A percentile compares a stretch with the other conserved stretches of the same genome.
phyloP scores from a whole-genome alignment of 2,888 invertebrate species.

The Cosmopolites sordidus region DNA sequence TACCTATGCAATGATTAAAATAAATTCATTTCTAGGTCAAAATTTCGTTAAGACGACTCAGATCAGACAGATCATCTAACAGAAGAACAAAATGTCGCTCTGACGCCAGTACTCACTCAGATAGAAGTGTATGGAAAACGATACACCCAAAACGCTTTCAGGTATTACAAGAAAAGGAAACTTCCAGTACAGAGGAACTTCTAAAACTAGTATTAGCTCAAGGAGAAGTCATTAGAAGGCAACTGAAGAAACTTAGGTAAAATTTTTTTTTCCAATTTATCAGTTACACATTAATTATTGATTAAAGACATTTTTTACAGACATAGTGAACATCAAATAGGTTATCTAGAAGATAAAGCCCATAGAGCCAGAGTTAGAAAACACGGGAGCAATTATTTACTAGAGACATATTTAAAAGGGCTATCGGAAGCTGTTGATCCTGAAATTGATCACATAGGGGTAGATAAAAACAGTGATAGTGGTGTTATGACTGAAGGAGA shows the following conservation, averaged over 20 bases:
- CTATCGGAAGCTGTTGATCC: slow-evolving; percentile 50
- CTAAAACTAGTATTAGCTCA: slow-evolving; percentile 57
- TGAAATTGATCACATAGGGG: slow-evolving; percentile 46
- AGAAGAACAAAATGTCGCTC: slow-evolving; percentile 43
- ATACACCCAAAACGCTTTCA: slow-evolving; percentile 48
- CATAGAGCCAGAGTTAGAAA: slow-evolving; percentile 69
- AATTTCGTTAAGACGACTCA: slow-evolving; percentile 47
- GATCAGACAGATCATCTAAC: slow-evolving; percentile 41
- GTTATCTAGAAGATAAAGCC: slow-evolving; percentile 71
- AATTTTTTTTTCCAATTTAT: neutral
- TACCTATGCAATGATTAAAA: too few relatives aligned
- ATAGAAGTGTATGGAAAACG: slow-evolving; percentile 45
- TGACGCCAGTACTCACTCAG: slow-evolving; percentile 44
- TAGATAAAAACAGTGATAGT: slow-evolving; percentile 66
- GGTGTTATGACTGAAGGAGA: slow-evolving; percentile 66
- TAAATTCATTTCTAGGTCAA: slow-evolving; percentile 41
- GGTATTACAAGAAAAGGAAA: slow-evolving; percentile 45
- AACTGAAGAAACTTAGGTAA: slow-evolving; percentile 47
- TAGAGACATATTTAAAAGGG: slow-evolving; percentile 70
- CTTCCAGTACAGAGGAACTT: slow-evolving; percentile 50
- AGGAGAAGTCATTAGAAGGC: slow-evolving; percentile 55
- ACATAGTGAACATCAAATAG: slow-evolving; percentile 67
- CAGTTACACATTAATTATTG: neutral
- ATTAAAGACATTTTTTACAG: slow-evolving; percentile 32
- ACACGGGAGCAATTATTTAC: slow-evolving; percentile 73